Evolutionary conservation across 2,797 vertebrate species (phyloP), one percentile per base, ranked within the genome.

Genomic region (Sardinella longiceps): DNA sequence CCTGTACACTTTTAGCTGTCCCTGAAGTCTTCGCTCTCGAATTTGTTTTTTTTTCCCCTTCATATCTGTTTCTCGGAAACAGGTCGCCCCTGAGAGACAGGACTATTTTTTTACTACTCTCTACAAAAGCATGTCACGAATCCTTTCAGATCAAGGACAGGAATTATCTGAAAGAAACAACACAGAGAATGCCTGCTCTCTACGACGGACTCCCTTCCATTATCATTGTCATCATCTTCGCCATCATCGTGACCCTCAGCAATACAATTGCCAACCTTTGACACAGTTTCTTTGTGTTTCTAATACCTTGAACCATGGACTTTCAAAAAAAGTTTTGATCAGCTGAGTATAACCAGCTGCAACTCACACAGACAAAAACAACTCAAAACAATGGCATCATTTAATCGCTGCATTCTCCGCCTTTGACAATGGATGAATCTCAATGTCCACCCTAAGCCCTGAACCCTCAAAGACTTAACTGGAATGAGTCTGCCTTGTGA

Each of bases 91-190:
- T 77, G 58, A 45, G 70, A n/a, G 80, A 11, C 66, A n/a, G n/a
- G n/a, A n/a, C n/a, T n/a, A n/a, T 85, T 74, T 84, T 56, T 84
- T 83, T 84, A 85, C n/a, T 58, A n/a, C 43, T 20, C 60, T 48
- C 30, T 50, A 2, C 15, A 18, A 14, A 46, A n/a, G 7, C 30
- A 53, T 81, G 80, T 81, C 87, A 88, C 74, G 81, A 86, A 77
- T 77, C 74, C 45, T 9, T 74, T 84, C 4, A 63, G 60, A 14
- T 30, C n/a, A 30, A 6, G 14, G 70, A 39, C 4, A 77, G 37
- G 20, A 77, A 77, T 39, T 20, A 23, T 77, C 37, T 20, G 37
- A 39, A 0, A 0, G 18, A 23, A 15, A 25, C 2, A 28, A 63
- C 9, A 18, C n/a, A 33, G 56, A 7, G 56, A 23, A 25, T 39